Evolutionary conservation across 2,113 vertebrate species (phyloP).

Genomic region (Irena cyanogastra): DNA sequence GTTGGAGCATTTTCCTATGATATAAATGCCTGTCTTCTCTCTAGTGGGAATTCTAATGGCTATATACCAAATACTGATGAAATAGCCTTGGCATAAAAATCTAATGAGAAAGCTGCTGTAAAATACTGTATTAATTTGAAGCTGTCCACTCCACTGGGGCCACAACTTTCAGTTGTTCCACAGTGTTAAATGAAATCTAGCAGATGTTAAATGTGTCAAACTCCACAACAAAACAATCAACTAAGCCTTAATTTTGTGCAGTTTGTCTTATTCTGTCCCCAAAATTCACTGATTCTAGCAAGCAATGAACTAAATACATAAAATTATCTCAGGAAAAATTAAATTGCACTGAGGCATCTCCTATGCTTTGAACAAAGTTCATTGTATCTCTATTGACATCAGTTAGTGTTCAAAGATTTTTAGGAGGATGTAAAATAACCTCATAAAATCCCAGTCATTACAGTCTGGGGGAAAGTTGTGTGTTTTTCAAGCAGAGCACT

Average conservation of each 20-base stretch:
- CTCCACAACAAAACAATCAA: neutral
- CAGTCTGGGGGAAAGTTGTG: neutral
- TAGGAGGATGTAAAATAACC: neutral
- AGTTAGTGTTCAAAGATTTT: neutral
- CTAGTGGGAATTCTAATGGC: neutral
- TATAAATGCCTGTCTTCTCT: neutral
- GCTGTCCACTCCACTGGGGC: neutral
- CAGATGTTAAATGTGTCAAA: neutral
- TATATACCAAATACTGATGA: neutral
- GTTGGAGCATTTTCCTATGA: neutral
- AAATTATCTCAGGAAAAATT: neutral
- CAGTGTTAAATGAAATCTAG: neutral
- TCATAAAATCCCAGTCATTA: constrained; percentile 1
- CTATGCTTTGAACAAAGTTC: neutral
- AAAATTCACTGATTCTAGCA: neutral
- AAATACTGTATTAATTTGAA: neutral
- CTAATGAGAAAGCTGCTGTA: neutral
- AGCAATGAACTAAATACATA: neutral
- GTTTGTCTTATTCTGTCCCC: neutral
- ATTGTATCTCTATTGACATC: neutral
- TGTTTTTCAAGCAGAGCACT: neutral
- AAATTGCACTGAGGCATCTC: neutral
- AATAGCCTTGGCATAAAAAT: neutral
- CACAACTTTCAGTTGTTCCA: neutral
- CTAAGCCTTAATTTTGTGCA: neutral